Base-by-base conservation (phyloP, 2,888 invertebrate species). In the Lacanobia wlatinum region DNA sequence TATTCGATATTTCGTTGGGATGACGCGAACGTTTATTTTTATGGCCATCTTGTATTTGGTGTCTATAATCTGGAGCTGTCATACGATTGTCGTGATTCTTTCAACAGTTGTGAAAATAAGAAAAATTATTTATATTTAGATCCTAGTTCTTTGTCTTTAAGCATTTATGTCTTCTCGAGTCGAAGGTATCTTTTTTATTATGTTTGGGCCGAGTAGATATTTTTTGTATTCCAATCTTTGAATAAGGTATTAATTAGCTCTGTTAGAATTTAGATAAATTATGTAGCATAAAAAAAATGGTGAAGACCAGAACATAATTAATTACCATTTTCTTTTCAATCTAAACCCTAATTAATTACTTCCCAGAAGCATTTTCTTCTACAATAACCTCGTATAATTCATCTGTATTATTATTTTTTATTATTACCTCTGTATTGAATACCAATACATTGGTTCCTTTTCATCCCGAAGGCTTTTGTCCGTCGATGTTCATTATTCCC, bases 391-490 rank as follows among this genome's bases (percentile, higher is more conserved):
- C 65, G 72, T 64, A 55, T 80, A 84, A 86, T 80, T 82, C 85
- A 71, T 78, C 58, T 85, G 88, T 89, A 88, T 89, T 87, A 83
- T 80, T 84, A 85, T 88, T 90, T 91, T 89, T 91, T 90, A 87
- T 90, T 91, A 87, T 89, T 88, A 83, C 86, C 83, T 79, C 82
- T 83, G 87, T 87, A 83, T 86, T 87, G 88, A 92, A 91, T 91
- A 90, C 88, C 89, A 90, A 91, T 92, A 90, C 83, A 80, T 86
- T 84, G 82, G 84, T 90, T 90, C 69, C 74, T 90, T 90, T 91
- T 88, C 88, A 90, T 90, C 85, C 76, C 74, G 65, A n/a, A 67
- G 46, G 61, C 82, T 78, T 83, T 87, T 87, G 84, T 85, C 71
- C 73, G 68, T 10, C 28, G 55, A 68, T 70, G 64, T 78, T 86